phyloP scores from a whole-genome alignment of 1,140 invertebrate species.

The Harpegnathos saltator region DNA sequence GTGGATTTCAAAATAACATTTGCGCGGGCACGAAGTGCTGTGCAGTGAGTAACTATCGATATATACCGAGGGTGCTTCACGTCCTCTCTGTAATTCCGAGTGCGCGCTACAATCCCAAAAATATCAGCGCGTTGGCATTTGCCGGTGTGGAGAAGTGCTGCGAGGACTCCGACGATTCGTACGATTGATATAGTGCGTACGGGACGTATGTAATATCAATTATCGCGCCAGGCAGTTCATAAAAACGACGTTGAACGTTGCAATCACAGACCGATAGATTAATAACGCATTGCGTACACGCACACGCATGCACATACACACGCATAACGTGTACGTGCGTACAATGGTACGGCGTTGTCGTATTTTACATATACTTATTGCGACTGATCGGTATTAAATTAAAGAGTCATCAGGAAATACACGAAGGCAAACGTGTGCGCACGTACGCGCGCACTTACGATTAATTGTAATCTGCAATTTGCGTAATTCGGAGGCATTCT shows the following conservation, averaged over 20 bases:
- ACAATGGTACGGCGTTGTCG: neutral
- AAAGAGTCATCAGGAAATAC: neutral
- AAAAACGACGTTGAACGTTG: neutral
- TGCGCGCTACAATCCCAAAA: slow-evolving; percentile 15
- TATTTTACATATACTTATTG: neutral
- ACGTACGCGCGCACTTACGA: neutral
- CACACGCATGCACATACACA: neutral
- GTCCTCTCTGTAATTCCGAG: slow-evolving; percentile 25
- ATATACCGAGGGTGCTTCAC: neutral
- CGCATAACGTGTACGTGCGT: too few species aligned
- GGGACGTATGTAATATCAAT: neutral
- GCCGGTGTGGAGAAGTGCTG: neutral
- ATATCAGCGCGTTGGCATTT: slow-evolving; percentile 2
- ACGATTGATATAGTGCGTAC: neutral
- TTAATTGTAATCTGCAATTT: slow-evolving; percentile 22
- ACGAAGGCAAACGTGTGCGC: neutral
- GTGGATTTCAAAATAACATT: slow-evolving; percentile 43
- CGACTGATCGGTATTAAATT: neutral
- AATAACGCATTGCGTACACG: neutral
- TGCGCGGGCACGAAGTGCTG: slow-evolving; percentile 35
- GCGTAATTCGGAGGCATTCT: neutral
- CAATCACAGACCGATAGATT: neutral
- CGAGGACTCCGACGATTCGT: neutral
- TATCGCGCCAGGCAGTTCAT: neutral
- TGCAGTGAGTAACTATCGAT: slow-evolving; percentile 16